A percentile compares a stretch with the other conserved stretches of the same genome.
Evolutionary conservation across 2,888 invertebrate genomes (phyloP).

Genomic region (Crepidodera aurea): DNA sequence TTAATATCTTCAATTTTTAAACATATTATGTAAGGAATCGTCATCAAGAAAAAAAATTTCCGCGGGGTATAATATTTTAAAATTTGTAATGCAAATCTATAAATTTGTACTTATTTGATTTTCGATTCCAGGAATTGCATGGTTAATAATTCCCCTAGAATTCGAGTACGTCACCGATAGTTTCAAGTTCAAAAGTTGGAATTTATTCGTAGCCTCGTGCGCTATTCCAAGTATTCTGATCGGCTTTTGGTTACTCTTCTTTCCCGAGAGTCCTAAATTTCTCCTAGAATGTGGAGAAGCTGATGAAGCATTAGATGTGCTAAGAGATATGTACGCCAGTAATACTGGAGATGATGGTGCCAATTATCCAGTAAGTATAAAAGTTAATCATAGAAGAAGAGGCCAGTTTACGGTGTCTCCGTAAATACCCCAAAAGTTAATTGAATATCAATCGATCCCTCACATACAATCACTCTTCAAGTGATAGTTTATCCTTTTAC

Average conservation of each 20-base stretch:
- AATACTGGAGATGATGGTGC: constrained; percentile 77
- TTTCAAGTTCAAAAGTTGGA: constrained; percentile 82
- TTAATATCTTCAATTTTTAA: too few relatives aligned
- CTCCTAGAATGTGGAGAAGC: constrained; percentile 81
- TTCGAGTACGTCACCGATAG: constrained; percentile 66
- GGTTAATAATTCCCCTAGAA: constrained; percentile 78
- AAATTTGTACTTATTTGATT: too few relatives aligned
- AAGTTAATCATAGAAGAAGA: too few relatives aligned
- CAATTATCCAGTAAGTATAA: constrained; percentile 75
- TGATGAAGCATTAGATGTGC: constrained; percentile 75
- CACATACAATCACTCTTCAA: too few relatives aligned
- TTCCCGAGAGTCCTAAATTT: constrained; percentile 86
- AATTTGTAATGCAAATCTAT: too few relatives aligned
- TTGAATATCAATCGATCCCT: too few relatives aligned
- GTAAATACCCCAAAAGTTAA: too few relatives aligned
- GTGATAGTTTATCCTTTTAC: too few relatives aligned
- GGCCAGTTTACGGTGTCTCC: too few relatives aligned
- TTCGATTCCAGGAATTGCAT: constrained; percentile 82
- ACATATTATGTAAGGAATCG: too few relatives aligned
- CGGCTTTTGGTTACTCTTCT: constrained; percentile 74
- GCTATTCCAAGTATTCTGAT: constrained; percentile 74
- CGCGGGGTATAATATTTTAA: too few relatives aligned
- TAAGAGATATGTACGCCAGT: constrained; percentile 73
- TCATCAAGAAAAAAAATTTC: too few relatives aligned
- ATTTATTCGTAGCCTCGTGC: constrained; percentile 80